These are phyloP conservation scores for Diplodus puntazzo DNA, from an alignment of 2,797 vertebrate genomes.

Conservation along the genomic window DNA sequence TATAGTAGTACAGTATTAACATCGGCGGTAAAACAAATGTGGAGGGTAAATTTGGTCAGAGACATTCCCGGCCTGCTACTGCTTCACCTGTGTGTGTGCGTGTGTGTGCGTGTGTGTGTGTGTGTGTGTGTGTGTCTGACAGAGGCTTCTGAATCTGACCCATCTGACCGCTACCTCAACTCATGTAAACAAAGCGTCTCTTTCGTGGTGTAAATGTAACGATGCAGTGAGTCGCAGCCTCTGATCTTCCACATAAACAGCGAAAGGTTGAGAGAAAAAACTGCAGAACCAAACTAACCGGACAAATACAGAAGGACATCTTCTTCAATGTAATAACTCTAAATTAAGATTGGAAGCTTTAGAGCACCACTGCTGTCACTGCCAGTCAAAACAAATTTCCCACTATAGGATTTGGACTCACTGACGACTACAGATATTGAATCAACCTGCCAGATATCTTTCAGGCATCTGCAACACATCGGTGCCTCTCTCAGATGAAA, in stretches of 20 bases:
- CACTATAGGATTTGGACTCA: too few relatives aligned
- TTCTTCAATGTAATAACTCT: conserved; percentile 27
- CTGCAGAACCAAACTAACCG: conserved; percentile 20
- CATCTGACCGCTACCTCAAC: conserved; percentile 69
- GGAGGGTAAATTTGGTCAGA: conserved; percentile 32
- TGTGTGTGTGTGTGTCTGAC: conserved; percentile 26
- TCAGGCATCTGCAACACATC: too few relatives aligned
- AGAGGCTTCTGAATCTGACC: conserved; percentile 66
- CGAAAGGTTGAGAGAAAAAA: conserved; percentile 26
- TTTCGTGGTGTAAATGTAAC: conserved; percentile 61
- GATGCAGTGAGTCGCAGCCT: conserved; percentile 65
- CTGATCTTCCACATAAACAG: conserved; percentile 64
- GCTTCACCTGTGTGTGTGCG: conserved; percentile 29
- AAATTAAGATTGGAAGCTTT: conserved; percentile 26
- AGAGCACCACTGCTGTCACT: too few relatives aligned
- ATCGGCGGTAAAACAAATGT: conserved; percentile 42
- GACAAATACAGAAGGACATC: conserved; percentile 15
- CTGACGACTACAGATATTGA: too few relatives aligned
- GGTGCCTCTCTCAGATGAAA: too few relatives aligned
- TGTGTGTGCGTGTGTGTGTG: conserved; percentile 32
- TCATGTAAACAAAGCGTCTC: conserved; percentile 69
- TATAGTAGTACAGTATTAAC: too few relatives aligned
- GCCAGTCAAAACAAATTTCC: too few relatives aligned
- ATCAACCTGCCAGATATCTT: too few relatives aligned
- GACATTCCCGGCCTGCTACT: conserved; percentile 41